Percentiles rank a stretch among this genome's conserved stretches.
Conservation (phyloP, 2,797 vertebrate genomes). For the Scleropages formosus region DNA sequence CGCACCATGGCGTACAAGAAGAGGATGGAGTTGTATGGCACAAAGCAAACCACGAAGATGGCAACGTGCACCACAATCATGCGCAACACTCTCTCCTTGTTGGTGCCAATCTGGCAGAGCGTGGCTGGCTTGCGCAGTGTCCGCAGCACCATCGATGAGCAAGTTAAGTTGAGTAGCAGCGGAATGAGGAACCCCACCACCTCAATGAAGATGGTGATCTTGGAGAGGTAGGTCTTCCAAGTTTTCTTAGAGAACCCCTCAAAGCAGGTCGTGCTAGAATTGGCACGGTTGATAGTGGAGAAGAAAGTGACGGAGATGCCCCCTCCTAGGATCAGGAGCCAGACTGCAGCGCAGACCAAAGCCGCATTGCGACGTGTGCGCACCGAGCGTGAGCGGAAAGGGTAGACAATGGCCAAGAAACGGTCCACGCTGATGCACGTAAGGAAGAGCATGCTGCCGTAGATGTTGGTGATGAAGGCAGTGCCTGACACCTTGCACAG, state of each 20-base stretch:
- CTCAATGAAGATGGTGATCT: conserved; percentile 98
- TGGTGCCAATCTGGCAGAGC: conserved; percentile 85
- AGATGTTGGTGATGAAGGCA: conserved; percentile 95
- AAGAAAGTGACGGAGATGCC: conserved; percentile 94
- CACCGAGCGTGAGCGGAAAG: conserved; percentile 86
- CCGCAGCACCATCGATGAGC: conserved; percentile 88
- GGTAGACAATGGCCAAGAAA: conserved; percentile 94
- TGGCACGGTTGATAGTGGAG: conserved; percentile 88
- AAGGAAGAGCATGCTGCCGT: conserved; percentile 96
- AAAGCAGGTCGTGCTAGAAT: conserved; percentile 87
- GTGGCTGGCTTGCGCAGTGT: conserved; percentile 86
- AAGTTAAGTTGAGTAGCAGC: conserved; percentile 86
- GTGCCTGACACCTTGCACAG: conserved; percentile 94
- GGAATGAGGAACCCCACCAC: conserved; percentile 94
- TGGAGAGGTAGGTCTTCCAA: conserved; percentile 95
- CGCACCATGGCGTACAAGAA: conserved; percentile 92
- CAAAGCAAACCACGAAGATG: conserved; percentile 95
- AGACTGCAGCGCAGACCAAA: conserved; percentile 86
- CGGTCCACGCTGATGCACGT: conserved; percentile 96
- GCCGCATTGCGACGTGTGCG: conserved; percentile 85
- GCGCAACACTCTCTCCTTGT: conserved; percentile 88
- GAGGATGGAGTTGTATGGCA: conserved; percentile 96
- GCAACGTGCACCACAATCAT: conserved; percentile 94
- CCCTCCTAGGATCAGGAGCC: conserved; percentile 90
- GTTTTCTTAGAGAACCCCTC: conserved; percentile 94